Percentiles rank a stretch among this genome's conserved stretches.
Conservation (phyloP, 2,797 vertebrate genomes). For the Merluccius polli region DNA sequence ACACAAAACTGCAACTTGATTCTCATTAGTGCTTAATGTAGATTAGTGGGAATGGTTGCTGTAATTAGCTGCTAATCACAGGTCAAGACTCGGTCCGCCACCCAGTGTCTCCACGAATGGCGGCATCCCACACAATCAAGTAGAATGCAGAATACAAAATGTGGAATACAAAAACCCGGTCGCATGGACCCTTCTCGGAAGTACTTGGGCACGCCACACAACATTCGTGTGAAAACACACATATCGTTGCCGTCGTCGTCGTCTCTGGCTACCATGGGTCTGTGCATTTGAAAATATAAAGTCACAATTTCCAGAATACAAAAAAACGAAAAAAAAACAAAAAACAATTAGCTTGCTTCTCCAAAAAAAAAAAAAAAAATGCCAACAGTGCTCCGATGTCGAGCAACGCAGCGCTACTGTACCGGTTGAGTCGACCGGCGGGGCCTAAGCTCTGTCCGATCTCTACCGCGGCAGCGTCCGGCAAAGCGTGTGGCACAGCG, state of each 20-base stretch:
- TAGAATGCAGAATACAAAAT: constrained; percentile 12
- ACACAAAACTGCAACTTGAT: background rate
- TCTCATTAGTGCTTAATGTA: constrained; percentile 14
- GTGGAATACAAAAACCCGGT: background rate
- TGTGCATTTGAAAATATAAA: constrained; percentile 42
- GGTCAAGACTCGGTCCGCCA: background rate
- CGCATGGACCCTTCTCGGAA: background rate
- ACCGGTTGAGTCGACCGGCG: background rate
- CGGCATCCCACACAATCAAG: constrained; percentile 22
- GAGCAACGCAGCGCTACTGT: background rate
- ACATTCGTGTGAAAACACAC: background rate
- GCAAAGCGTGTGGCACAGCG: background rate
- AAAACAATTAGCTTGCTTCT: constrained; percentile 25
- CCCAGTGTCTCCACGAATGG: constrained; percentile 9
- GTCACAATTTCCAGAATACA: constrained; percentile 41
- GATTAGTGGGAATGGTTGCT: constrained; percentile 16
- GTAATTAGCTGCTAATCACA: constrained; percentile 34
- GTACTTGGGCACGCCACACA: background rate
- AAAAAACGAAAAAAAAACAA: too few relatives aligned
- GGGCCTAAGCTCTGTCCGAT: background rate
- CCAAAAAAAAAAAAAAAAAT: constrained; percentile 23
- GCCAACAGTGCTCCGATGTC: constrained; percentile 8
- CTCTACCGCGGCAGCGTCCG: background rate
- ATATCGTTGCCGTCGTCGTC: background rate
- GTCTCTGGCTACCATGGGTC: constrained; percentile 35